A percentile compares a stretch with the other conserved stretches of the same genome.
These are phyloP conservation scores for Paramormyrops kingsleyae DNA, from an alignment of 2,113 vertebrate genomes.

Conservation along the genomic window DNA sequence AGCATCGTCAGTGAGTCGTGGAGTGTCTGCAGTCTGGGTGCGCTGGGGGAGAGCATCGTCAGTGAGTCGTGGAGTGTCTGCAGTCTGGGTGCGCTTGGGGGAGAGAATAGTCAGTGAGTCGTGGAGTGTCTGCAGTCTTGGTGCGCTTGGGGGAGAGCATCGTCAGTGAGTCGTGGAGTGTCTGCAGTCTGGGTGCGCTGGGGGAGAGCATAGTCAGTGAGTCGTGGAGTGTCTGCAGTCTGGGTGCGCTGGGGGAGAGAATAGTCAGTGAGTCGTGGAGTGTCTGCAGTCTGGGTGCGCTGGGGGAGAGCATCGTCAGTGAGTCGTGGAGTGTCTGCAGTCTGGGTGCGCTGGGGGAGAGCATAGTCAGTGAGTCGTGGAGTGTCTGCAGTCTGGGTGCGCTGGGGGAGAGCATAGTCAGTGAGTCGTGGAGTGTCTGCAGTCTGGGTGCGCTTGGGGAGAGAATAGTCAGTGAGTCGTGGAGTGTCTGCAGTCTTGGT, in stretches of 20 bases:
- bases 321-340: background rate
- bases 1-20: too few species aligned
- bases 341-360: slow-evolving; percentile 39
- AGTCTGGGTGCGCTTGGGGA: slow-evolving; percentile 35
- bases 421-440: background rate
- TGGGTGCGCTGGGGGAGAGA: slow-evolving; percentile 41
- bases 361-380: slow-evolving; percentile 53
- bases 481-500: background rate
- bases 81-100: background rate
- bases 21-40: too few species aligned
- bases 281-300: too few species aligned
- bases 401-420: slow-evolving; percentile 61
- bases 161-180: slow-evolving; percentile 44
- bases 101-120: slow-evolving; percentile 62
- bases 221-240: background rate
- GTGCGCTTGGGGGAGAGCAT: slow-evolving; percentile 49
- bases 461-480: slow-evolving; percentile 53
- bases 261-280: slow-evolving; percentile 54
- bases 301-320: slow-evolving; percentile 63
- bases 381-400: too few species aligned
- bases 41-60: slow-evolving; percentile 57
- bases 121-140: background rate
- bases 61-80: slow-evolving; percentile 17
- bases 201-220: slow-evolving; percentile 63
- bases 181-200: too few species aligned